phyloP scores from a whole-genome alignment of 2,888 invertebrate species.

The Troides helena region DNA sequence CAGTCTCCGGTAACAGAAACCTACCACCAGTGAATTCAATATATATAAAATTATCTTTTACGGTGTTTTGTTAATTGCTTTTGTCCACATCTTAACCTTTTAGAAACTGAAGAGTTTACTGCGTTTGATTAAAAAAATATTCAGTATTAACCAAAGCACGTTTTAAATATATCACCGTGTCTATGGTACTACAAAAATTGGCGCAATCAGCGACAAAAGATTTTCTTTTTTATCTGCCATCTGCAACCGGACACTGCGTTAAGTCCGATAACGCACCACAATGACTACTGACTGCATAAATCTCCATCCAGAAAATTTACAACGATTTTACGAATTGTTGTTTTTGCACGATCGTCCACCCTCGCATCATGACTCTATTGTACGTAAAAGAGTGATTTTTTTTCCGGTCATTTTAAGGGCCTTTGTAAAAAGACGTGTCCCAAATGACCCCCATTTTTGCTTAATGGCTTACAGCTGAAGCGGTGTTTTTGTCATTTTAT shows the following conservation, averaged over 20 bases:
- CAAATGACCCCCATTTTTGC: slow-evolving; percentile 64
- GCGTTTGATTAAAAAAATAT: not conserved
- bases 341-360: slow-evolving; percentile 68
- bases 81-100: no score
- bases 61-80: no score
- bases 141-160: not conserved
- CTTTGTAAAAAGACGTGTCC: slow-evolving; percentile 70
- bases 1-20: no score
- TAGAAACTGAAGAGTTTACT: not conserved
- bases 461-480: slow-evolving; percentile 72
- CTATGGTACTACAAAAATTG: slow-evolving; percentile 37
- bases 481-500: slow-evolving; percentile 32
- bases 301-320: slow-evolving; percentile 71
- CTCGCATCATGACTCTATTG: slow-evolving; percentile 69
- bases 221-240: slow-evolving; percentile 53
- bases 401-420: slow-evolving; percentile 70
- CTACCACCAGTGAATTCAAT: no score
- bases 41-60: no score
- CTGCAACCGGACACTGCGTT: slow-evolving; percentile 72
- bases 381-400: slow-evolving; percentile 68
- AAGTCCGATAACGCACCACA: slow-evolving; percentile 60
- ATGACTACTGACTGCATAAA: slow-evolving; percentile 73
- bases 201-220: slow-evolving; percentile 44
- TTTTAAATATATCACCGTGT: slow-evolving; percentile 16
- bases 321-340: slow-evolving; percentile 69